phyloP scores from a whole-genome alignment of 2,797 vertebrate genomes.

The Myripristis jacobus region DNA sequence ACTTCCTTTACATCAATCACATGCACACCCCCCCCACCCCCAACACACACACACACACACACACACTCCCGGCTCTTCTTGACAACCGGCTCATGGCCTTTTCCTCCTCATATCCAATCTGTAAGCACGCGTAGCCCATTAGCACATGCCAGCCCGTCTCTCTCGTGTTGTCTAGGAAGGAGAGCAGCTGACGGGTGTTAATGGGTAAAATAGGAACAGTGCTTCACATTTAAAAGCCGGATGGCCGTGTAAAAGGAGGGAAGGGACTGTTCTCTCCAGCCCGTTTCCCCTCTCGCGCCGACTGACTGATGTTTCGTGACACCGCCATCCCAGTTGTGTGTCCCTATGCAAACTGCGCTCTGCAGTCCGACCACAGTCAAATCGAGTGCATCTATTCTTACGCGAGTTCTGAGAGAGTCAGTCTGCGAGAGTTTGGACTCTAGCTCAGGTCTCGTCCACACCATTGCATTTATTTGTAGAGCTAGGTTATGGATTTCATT shows the following conservation, averaged over 20 bases:
- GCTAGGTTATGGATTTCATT: not conserved
- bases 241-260: not conserved
- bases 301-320: no score
- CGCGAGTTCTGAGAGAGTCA: not conserved
- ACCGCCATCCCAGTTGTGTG: no score
- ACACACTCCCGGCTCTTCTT: no score
- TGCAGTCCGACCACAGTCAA: slow-evolving; percentile 15
- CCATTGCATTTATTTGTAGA: not conserved
- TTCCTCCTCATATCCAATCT: slow-evolving; percentile 18
- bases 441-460: not conserved
- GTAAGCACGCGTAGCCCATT: slow-evolving; percentile 35
- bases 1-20: slow-evolving; percentile 26
- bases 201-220: slow-evolving; percentile 9
- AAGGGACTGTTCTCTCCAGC: no score
- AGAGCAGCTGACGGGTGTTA: slow-evolving; percentile 4
- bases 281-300: no score
- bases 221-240: slow-evolving; percentile 3
- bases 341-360: slow-evolving; percentile 17
- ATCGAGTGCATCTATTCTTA: slow-evolving; percentile 3
- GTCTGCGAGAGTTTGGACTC: not conserved
- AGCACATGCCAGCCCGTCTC: slow-evolving; percentile 23
- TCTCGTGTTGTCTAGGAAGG: slow-evolving; percentile 8
- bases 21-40: not conserved
- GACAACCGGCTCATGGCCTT: slow-evolving; percentile 9
- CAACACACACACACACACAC: no score